Conservation (phyloP, 2,888 invertebrate species). For the Pediacus dermestoides region DNA sequence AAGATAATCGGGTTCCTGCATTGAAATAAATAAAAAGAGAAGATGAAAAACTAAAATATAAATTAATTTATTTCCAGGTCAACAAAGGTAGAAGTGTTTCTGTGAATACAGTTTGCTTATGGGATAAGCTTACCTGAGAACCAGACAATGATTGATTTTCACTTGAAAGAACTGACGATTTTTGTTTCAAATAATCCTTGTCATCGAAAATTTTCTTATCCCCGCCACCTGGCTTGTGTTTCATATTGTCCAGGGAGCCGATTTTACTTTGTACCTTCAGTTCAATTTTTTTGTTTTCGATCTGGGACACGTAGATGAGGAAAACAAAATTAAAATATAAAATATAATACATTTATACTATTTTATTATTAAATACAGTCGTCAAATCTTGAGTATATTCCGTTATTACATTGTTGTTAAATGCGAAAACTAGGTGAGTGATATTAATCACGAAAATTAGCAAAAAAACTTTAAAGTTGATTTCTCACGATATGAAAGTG, state of each 20-base stretch:
- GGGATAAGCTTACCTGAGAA: conserved; percentile 53
- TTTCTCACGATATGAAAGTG: conserved; percentile 1
- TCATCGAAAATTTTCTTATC: conserved; percentile 93
- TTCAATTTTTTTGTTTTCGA: conserved; percentile 86
- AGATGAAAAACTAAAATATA: conserved; percentile 12
- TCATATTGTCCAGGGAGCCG: conserved; percentile 87
- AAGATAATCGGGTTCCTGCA: conserved; percentile 38
- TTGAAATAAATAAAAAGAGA: conserved; percentile 26
- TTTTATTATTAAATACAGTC: no score
- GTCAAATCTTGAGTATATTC: no score
- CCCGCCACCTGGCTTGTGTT: conserved; percentile 89
- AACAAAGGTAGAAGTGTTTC: conserved; percentile 24
- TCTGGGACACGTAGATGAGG: no score
- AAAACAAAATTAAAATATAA: no score
- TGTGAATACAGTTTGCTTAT: conserved; percentile 17
- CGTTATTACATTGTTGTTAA: no score
- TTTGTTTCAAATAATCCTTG: conserved; percentile 84
- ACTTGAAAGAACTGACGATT: conserved; percentile 51
- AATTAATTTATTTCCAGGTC: conserved; percentile 17
- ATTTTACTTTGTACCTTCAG: conserved; percentile 91
- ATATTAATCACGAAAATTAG: neutral
- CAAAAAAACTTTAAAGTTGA: neutral
- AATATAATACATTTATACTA: no score
- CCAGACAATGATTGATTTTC: conserved; percentile 54
- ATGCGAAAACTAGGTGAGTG: no score